A percentile compares a stretch with the other conserved stretches of the same genome.
Conservation (phyloP, 2,888 invertebrate species). For the Drosophila melanosoma region DNA sequence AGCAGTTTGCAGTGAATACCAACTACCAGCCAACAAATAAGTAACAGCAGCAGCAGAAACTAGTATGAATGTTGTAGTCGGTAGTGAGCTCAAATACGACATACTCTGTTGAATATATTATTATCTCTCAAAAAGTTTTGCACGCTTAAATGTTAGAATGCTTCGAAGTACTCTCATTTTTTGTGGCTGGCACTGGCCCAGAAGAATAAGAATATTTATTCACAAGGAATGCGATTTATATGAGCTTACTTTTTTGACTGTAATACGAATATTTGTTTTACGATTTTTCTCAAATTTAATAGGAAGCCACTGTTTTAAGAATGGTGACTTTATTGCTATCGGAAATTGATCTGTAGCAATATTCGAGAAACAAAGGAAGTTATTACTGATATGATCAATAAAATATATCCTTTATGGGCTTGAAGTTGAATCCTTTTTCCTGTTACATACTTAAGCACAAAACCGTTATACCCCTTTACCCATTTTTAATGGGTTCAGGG, state of each 20-base stretch:
- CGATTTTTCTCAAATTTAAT: background rate
- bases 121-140: too few relatives aligned
- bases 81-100: background rate
- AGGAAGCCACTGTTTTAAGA: background rate
- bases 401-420: background rate
- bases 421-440: background rate
- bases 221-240: background rate
- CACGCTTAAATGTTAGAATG: background rate
- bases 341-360: background rate
- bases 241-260: background rate
- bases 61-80: background rate
- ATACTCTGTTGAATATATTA: background rate
- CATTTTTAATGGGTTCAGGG: background rate
- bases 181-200: background rate
- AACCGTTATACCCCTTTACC: background rate
- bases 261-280: background rate
- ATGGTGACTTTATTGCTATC: conserved; percentile 1
- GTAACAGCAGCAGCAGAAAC: conserved; percentile 17
- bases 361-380: conserved; percentile 3
- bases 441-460: background rate
- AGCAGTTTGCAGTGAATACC: conserved; percentile 3
- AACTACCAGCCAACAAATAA: conserved; percentile 36
- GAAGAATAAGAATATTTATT: background rate
- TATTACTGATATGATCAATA: background rate
- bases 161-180: background rate